phyloP scores from a whole-genome alignment of 2,888 invertebrate genomes.

The Iphiclides podalirius region DNA sequence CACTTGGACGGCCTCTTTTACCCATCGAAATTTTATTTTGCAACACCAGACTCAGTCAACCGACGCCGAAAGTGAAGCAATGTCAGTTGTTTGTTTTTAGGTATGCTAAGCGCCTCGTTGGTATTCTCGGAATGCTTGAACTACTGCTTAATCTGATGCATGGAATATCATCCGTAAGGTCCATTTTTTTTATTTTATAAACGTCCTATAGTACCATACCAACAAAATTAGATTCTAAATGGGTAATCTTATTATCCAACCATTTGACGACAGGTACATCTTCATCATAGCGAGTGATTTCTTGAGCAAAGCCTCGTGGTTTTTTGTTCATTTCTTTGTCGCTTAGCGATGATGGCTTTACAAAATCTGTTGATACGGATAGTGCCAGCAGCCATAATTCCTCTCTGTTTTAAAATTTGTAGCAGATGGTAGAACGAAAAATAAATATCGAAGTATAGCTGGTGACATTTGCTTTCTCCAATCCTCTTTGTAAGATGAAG shows the following conservation, averaged over 20 bases:
- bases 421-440: constrained; percentile 34
- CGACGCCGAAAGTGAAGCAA: constrained; percentile 33
- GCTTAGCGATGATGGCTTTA: neutral
- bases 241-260: constrained; percentile 33
- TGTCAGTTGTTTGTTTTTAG: constrained; percentile 31
- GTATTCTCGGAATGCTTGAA: constrained; percentile 32
- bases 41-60: constrained; percentile 22
- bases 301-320: constrained; percentile 31
- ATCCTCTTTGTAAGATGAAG: constrained; percentile 33
- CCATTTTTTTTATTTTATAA: constrained; percentile 38
- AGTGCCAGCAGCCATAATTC: constrained; percentile 33
- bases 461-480: constrained; percentile 29
- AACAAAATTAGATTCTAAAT: constrained; percentile 34
- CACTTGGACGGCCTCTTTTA: constrained; percentile 34
- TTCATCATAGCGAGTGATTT: constrained; percentile 29
- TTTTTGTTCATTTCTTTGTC: constrained; percentile 21
- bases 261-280: constrained; percentile 35
- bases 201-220: constrained; percentile 32
- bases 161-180: constrained; percentile 38
- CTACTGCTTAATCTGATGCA: constrained; percentile 33
- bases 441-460: constrained; percentile 34
- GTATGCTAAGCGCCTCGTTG: constrained; percentile 28
- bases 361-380: constrained; percentile 25
- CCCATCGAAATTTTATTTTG: constrained; percentile 29
- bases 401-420: constrained; percentile 32